Conservation (phyloP, 1,140 invertebrate genomes). For the Uloborus diversus region DNA sequence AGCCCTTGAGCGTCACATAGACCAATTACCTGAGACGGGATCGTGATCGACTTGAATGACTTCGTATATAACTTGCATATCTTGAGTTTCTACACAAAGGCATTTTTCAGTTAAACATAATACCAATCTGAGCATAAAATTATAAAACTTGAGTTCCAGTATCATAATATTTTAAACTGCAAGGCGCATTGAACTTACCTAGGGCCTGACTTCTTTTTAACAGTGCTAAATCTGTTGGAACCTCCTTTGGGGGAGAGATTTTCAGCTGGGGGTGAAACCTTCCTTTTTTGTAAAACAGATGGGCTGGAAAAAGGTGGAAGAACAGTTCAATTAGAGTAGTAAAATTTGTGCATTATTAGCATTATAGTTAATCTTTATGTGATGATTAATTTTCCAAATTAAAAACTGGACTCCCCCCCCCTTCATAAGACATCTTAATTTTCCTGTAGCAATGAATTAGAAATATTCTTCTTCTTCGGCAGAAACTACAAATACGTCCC, state of each 20-base stretch:
- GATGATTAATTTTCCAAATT: too few species aligned
- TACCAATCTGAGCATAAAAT: neutral
- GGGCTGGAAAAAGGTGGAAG: neutral
- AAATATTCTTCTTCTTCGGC: too few species aligned
- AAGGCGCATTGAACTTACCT: neutral
- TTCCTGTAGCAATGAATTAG: too few species aligned
- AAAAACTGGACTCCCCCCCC: too few species aligned
- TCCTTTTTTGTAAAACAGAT: neutral
- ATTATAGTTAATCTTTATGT: too few species aligned
- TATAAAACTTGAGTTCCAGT: neutral
- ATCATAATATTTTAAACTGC: neutral
- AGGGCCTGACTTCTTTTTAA: neutral
- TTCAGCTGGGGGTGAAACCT: neutral
- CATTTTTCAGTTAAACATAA: neutral
- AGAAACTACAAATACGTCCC: too few species aligned
- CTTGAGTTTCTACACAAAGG: neutral
- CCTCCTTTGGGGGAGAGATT: neutral
- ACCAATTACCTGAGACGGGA: neutral
- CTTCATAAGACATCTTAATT: too few species aligned
- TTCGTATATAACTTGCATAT: neutral
- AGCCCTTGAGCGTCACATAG: neutral
- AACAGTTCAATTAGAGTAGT: too few species aligned
- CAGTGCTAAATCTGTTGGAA: neutral
- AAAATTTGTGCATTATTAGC: too few species aligned
- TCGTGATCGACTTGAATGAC: neutral